Conservation (phyloP, 2,888 invertebrate genomes). For the Alentia gelatinosa region DNA sequence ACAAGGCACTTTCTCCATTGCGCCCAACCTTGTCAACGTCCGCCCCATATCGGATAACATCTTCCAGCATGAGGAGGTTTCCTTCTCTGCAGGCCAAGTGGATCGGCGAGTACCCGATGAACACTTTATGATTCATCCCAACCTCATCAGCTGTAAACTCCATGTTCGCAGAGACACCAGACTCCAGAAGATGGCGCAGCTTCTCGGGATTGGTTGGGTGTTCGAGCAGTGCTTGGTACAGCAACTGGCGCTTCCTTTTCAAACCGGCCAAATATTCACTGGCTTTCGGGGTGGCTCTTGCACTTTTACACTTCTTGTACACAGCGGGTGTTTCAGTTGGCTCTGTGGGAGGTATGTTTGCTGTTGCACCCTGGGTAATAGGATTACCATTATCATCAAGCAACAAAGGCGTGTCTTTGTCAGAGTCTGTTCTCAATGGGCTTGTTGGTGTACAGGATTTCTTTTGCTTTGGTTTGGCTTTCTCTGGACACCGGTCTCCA, state of each 20-base stretch:
- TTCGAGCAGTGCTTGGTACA: background rate
- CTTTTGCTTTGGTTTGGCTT: background rate
- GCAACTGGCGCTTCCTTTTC: background rate
- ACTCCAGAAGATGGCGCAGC: background rate
- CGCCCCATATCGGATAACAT: slow-evolving; percentile 27
- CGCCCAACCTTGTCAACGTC: slow-evolving; percentile 40
- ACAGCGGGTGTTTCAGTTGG: background rate
- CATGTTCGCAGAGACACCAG: slow-evolving; percentile 12
- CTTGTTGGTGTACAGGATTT: background rate
- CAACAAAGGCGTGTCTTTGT: background rate
- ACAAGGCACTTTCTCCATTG: slow-evolving; percentile 55
- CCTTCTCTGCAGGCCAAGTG: slow-evolving; percentile 55
- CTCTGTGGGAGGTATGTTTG: background rate
- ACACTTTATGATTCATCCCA: background rate
- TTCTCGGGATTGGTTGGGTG: background rate
- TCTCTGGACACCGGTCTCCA: background rate
- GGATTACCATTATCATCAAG: slow-evolving; percentile 21
- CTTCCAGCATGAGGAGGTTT: slow-evolving; percentile 16
- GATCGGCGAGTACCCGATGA: slow-evolving; percentile 7
- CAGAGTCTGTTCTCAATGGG: background rate
- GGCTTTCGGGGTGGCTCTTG: background rate
- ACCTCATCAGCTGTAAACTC: background rate
- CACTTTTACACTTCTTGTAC: background rate
- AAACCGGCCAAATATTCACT: background rate
- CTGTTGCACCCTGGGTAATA: background rate